Evolutionary conservation across 2,113 vertebrate genomes (phyloP).

Genomic region (Corvus hawaiiensis): DNA sequence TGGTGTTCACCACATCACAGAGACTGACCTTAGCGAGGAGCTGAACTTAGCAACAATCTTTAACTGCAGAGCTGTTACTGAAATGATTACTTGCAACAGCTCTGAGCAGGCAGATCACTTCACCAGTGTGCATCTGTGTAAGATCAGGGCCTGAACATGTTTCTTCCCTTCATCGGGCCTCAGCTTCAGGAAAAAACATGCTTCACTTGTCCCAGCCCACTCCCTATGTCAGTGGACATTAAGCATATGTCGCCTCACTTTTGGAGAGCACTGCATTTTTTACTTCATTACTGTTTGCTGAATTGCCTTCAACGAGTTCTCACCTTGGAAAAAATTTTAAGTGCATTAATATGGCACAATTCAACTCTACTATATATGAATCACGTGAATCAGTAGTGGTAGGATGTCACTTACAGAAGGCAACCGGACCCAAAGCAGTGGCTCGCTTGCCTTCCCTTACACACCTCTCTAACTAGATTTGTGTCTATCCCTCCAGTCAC

Average conservation of each 20-base stretch:
- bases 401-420: fast-evolving
- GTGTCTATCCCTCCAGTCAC: neutral
- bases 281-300: neutral
- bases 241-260: neutral
- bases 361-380: neutral
- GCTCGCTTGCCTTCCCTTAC: neutral
- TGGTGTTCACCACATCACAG: neutral
- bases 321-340: neutral
- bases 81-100: constrained; percentile 23
- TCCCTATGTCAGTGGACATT: neutral
- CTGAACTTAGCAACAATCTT: neutral
- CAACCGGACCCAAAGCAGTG: fast-evolving
- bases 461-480: neutral
- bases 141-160: neutral
- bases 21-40: neutral
- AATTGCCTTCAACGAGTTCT: neutral
- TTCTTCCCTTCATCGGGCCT: constrained; percentile 29
- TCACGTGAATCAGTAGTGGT: fast-evolving
- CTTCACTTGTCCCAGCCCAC: neutral
- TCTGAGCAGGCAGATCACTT: constrained; percentile 6
- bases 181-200: neutral
- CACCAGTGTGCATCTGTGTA: constrained; percentile 5
- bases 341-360: neutral
- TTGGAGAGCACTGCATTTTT: neutral
- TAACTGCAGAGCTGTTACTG: neutral